Percentiles rank a stretch among this genome's conserved stretches.
Evolutionary conservation across 2,797 vertebrate species (phyloP).

Genomic region (Crenichthys baileyi): DNA sequence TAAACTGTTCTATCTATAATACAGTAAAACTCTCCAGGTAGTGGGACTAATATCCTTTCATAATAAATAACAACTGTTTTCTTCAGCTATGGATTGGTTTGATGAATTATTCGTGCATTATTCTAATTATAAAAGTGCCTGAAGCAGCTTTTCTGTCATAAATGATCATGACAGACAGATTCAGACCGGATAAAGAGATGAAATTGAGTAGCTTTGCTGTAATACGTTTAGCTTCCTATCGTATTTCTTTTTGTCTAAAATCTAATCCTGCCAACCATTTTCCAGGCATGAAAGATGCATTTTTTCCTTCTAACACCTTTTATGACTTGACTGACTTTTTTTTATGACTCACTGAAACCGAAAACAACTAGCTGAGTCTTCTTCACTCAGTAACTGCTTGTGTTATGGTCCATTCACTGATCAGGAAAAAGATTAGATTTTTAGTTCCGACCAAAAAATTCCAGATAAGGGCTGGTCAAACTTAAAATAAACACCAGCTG

Average conservation of each 20-base stretch:
- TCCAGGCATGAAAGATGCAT: not conserved
- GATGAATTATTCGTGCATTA: no score
- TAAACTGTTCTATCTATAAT: no score
- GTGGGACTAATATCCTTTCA: no score
- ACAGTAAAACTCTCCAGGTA: no score
- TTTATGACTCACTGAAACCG: not conserved
- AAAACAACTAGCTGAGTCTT: not conserved
- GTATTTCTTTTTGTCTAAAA: not conserved
- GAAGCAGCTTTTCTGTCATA: not conserved
- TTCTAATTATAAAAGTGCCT: no score
- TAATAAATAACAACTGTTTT: no score
- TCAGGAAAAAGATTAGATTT: not conserved
- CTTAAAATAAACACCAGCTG: not conserved
- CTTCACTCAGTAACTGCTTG: not conserved
- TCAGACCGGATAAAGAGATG: not conserved
- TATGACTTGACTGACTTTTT: not conserved
- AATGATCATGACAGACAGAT: not conserved
- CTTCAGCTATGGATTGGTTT: no score
- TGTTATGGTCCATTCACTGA: not conserved
- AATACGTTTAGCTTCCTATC: not conserved
- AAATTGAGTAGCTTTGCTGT: not conserved
- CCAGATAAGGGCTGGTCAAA: not conserved
- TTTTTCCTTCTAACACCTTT: no score
- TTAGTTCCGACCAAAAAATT: not conserved
- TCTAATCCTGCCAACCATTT: not conserved